These are phyloP conservation scores for Nothobranchius furzeri DNA, from an alignment of 2,113 vertebrate genomes.

Conservation along the genomic window DNA sequence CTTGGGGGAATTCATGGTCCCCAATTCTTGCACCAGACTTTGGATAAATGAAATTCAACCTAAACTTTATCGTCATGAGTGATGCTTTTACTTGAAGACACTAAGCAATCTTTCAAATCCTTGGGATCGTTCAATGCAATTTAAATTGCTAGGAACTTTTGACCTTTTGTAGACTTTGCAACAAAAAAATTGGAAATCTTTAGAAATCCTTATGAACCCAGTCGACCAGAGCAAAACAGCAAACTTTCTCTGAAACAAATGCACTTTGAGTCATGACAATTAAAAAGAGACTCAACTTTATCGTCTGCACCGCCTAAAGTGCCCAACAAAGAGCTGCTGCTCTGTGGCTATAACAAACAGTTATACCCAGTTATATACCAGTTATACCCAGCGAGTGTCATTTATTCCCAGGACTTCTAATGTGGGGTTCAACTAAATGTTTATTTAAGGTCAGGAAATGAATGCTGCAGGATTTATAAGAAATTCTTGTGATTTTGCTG, in stretches of 20 bases:
- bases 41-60: too few relatives aligned
- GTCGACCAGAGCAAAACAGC: neutral
- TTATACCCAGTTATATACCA: neutral
- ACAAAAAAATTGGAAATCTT: neutral
- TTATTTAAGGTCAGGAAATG: constrained; percentile 5
- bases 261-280: neutral
- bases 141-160: too few relatives aligned
- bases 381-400: neutral
- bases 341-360: constrained; percentile 6
- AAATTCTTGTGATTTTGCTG: too few relatives aligned
- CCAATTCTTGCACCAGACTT: too few relatives aligned
- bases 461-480: too few relatives aligned
- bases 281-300: constrained; percentile 26
- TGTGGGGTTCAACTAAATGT: constrained; percentile 5
- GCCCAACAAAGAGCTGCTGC: constrained; percentile 2
- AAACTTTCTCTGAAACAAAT: neutral
- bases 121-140: too few relatives aligned
- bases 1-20: too few relatives aligned
- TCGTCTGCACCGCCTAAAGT: constrained; percentile 17
- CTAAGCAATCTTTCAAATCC: too few relatives aligned
- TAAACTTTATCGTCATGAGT: too few relatives aligned
- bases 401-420: constrained; percentile 26
- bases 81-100: too few relatives aligned
- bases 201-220: neutral
- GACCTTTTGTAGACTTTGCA: too few relatives aligned